These are phyloP conservation scores for Lanius ludovicianus DNA, from an alignment of 2,113 vertebrate genomes.

Conservation along the genomic window DNA sequence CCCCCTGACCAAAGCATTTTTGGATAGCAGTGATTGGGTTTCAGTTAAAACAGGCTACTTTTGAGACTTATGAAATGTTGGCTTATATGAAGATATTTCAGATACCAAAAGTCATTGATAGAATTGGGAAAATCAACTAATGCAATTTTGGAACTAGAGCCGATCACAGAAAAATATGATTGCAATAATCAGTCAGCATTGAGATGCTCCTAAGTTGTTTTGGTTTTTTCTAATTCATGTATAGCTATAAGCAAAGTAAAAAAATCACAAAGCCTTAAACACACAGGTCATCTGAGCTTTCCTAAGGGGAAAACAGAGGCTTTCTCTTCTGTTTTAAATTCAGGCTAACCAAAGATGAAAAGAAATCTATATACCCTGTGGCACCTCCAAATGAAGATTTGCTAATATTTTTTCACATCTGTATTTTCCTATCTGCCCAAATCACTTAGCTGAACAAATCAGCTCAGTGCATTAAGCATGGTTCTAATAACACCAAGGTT, in stretches of 20 bases:
- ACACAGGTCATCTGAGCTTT: not conserved
- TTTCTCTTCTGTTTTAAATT: not conserved
- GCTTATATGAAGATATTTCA: not conserved
- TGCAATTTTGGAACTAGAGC: not conserved
- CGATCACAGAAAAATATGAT: not conserved
- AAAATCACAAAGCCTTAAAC: not conserved
- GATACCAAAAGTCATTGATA: not conserved
- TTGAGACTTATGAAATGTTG: not conserved
- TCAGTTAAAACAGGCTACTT: not conserved
- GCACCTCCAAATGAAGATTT: not conserved
- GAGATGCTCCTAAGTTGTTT: not conserved
- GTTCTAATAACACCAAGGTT: not conserved
- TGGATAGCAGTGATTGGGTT: not conserved
- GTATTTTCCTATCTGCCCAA: not conserved
- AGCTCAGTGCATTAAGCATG: not conserved
- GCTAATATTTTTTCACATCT: not conserved
- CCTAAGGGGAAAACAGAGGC: not conserved
- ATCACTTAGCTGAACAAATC: not conserved
- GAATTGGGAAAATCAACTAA: not conserved
- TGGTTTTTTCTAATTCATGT: not conserved
- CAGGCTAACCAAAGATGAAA: not conserved
- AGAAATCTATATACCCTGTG: not conserved
- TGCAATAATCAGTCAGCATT: not conserved
- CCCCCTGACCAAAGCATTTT: not conserved
- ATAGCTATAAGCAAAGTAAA: not conserved